Evolutionary conservation across 2,888 invertebrate genomes (phyloP), one percentile per base, ranked within the genome.

Genomic region (Strigamia crassipes): DNA sequence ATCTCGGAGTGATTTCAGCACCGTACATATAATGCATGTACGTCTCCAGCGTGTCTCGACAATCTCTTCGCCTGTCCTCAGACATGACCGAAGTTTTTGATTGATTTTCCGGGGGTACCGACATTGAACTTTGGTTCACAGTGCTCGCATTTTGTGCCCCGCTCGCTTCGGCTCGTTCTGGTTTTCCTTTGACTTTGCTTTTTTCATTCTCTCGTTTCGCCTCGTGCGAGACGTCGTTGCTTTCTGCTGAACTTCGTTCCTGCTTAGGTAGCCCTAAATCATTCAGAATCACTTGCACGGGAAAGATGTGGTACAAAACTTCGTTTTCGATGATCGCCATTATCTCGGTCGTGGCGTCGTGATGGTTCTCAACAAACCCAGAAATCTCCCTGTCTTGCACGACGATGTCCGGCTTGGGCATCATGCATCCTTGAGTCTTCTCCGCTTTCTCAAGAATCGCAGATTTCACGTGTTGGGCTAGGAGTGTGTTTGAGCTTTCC

Each of bases 1-100:
- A 4, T 38, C 61, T 66, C 0, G 61, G 61, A 66, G 61, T 66
- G 23, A 66, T 66, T n/a, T 66, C 61, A 23, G 4, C 12, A 23
- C 61, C 61, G 18, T 66, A 66, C 61, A 66, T 18, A 12, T 66
- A 66, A 12, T 66, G 61, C 61, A 66, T 66, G 61, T 66, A 66
- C 6, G 61, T 66, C 6, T 66, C 61, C 4, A 66, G 21, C 2
- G 61, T 66, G 21, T n/a, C 61, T 66, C 12, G 51, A 51, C 51
- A 51, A 18, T 66, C 61, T 18, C 12, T 66, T 66, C 18, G 21
- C 21, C 23, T 66, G 21, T 23, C 61, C 18, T 66, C 61, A 8
- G 46, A 46, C 46, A 3, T 13, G 15, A 38, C 10, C 4, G 38
- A 38, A 1, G 38, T 38, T 38, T 10, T 38, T 10, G 46, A 46